Base-by-base conservation (phyloP, 2,113 vertebrate genomes). In the Maccullochella peelii region DNA sequence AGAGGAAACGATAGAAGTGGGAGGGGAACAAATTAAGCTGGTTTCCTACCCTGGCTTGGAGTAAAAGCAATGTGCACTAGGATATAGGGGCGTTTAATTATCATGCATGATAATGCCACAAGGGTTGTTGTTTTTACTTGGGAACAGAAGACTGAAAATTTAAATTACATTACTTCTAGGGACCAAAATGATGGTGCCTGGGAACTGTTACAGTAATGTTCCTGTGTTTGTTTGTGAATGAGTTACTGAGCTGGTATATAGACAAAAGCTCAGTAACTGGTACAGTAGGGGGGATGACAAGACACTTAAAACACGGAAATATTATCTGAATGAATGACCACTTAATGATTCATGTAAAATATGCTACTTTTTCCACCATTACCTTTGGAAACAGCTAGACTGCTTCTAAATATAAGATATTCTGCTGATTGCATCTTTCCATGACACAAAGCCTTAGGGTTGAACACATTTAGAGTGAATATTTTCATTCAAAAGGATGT, bases 371-470 rank as follows among this genome's bases (percentile, higher is more conserved):
- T 78, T 54, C 11, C 50, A 6, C 23, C 23, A 3, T 18, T 25
- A 8, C 42, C 0, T 5, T 18, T 62, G 57, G 67, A 77, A 73
- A 67, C 0, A 1, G 33, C 18, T 5, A 21, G 49, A 23, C 27
- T 44, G 4, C 8, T 52, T 61, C 63, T 73, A 67, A 65, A 83
- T 75, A 71, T 82, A 63, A 65, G 1, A 61, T 63, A 23, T 68
- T 25, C 16, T 38, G 11, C 55, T 61, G 44, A 77, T 55, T 63
- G 3, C 11, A 55, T 71, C 47, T 59, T 66, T 81, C 75, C 25
- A 21, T 86, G 80, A 81, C 67, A 72, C 72, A 40, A 10, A 42
- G 38, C 52, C 79, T 84, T 49, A 70, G 54, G 62, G n/a, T 27
- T 57, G 44, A 78, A 33, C 80, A 71, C 27, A 30, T 1, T 16